Evolutionary conservation across 2,113 vertebrate genomes (phyloP).

Genomic region (Micromys minutus): DNA sequence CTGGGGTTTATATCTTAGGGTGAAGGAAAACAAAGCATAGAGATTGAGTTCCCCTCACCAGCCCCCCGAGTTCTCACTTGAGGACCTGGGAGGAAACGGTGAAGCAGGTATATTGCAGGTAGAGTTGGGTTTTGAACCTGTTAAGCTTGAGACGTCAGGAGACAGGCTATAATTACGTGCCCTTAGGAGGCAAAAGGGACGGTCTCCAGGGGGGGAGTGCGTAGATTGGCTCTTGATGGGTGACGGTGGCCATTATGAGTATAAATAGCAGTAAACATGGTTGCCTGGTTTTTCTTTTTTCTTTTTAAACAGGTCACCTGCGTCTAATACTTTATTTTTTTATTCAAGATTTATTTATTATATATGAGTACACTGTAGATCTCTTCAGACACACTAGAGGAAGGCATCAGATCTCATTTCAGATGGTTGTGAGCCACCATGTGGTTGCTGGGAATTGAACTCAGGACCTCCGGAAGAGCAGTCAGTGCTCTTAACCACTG

Average conservation of each 20-base stretch:
- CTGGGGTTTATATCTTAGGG: neutral
- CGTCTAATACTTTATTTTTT: no score
- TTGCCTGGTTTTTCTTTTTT: conserved; percentile 30
- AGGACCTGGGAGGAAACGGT: neutral
- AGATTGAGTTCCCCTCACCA: neutral
- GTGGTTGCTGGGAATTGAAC: no score
- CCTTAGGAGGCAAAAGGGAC: neutral
- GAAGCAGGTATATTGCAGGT: neutral
- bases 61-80: neutral
- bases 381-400: no score
- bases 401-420: no score
- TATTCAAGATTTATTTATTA: no score
- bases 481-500: no score
- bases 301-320: no score
- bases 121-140: neutral
- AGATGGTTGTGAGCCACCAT: no score
- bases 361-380: no score
- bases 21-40: conserved; percentile 3
- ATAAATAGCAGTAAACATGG: neutral
- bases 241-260: neutral
- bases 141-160: neutral
- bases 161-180: neutral
- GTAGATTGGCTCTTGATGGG: neutral
- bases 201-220: neutral
- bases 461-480: no score